phyloP scores from a whole-genome alignment of 2,888 invertebrate species.

The Luffia ferchaultella region DNA sequence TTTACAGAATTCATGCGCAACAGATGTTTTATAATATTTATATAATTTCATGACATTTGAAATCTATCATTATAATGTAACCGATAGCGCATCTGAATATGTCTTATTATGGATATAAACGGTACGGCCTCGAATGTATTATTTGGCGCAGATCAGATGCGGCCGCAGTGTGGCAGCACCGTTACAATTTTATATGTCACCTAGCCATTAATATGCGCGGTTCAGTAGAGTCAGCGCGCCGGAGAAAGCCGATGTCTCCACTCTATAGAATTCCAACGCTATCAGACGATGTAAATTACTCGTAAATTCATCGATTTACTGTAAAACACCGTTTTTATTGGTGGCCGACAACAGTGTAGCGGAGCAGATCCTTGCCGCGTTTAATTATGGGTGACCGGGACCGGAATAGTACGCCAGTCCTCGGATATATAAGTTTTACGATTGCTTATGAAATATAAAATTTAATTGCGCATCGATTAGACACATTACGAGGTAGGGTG shows the following conservation, averaged over 20 bases:
- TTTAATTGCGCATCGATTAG: not conserved
- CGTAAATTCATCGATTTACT: constrained; percentile 40
- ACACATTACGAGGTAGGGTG: not conserved
- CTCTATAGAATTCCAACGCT: constrained; percentile 35
- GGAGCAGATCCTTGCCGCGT: constrained; percentile 28
- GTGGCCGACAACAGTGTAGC: constrained; percentile 29
- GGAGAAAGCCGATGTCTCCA: constrained; percentile 50
- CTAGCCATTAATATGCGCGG: constrained; percentile 50
- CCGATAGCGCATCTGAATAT: no score
- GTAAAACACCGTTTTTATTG: constrained; percentile 38
- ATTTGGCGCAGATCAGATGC: no score
- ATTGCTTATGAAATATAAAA: not conserved
- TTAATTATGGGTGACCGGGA: constrained; percentile 18
- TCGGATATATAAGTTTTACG: not conserved
- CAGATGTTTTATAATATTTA: no score
- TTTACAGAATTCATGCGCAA: no score
- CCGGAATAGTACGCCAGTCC: not conserved
- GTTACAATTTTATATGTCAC: constrained; percentile 53
- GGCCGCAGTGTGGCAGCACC: constrained; percentile 24
- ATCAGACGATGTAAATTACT: constrained; percentile 35
- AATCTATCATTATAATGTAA: no score
- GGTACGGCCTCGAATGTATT: no score
- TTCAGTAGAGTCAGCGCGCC: constrained; percentile 26
- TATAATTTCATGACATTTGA: no score
- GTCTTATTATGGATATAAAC: no score